Evolutionary conservation across 1,140 invertebrate genomes (phyloP).

Genomic region (Lepidurus couesii): DNA sequence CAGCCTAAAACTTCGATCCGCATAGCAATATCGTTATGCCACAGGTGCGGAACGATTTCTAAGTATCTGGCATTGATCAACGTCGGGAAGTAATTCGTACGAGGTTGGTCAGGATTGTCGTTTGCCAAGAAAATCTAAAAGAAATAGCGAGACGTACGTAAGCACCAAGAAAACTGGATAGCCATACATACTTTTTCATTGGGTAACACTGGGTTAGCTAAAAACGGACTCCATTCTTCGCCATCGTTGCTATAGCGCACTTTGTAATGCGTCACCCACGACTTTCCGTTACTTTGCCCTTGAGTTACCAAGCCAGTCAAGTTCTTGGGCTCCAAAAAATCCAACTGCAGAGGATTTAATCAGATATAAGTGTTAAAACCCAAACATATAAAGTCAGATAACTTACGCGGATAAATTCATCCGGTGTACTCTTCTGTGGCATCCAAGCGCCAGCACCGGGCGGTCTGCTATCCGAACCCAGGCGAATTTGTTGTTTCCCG

Average conservation of each 20-base stretch:
- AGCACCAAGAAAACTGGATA: conserved; percentile 55
- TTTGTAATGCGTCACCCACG: conserved; percentile 67
- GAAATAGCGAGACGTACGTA: conserved; percentile 6
- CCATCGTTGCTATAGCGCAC: conserved; percentile 66
- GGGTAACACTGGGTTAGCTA: conserved; percentile 44
- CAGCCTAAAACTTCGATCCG: conserved; percentile 65
- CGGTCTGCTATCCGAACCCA: conserved; percentile 32
- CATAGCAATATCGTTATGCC: conserved; percentile 61
- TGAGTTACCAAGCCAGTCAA: conserved; percentile 72
- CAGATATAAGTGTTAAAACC: neutral
- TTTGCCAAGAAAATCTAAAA: conserved; percentile 55
- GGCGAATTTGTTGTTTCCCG: conserved; percentile 35
- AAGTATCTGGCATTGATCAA: conserved; percentile 60
- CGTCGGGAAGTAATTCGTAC: conserved; percentile 56
- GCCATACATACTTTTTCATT: neutral
- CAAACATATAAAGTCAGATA: neutral
- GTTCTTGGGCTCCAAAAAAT: conserved; percentile 65
- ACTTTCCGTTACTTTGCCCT: conserved; percentile 52
- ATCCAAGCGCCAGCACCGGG: conserved; percentile 51
- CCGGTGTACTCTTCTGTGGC: conserved; percentile 55
- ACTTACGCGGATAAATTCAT: conserved; percentile 56
- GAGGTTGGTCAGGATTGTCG: conserved; percentile 53
- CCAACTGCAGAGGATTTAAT: conserved; percentile 53
- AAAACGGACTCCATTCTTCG: conserved; percentile 59
- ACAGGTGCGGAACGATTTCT: conserved; percentile 59